Evolutionary conservation across 2,113 vertebrate genomes (phyloP), one percentile per base, ranked within the genome.

Genomic region (Empidonax alnorum): DNA sequence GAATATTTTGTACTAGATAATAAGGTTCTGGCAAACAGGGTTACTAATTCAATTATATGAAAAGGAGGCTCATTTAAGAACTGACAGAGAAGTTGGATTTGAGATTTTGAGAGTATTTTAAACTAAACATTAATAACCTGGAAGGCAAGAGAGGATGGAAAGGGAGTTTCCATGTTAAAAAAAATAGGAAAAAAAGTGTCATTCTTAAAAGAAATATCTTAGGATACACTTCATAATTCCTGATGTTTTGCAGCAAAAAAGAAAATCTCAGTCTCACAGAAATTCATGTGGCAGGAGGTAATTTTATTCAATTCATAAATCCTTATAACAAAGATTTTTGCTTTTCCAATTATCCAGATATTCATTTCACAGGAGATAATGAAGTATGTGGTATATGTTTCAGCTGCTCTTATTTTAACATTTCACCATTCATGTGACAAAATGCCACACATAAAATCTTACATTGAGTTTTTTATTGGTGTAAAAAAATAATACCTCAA

Each of bases 291-390:
- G 84, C 78, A 93, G 79, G 90, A 97, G 87, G 67, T 80, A 97
- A 95, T 96, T 97, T 97, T 97, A 96, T 97, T 89, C 82, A 96
- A 96, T 94, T 95, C 94, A 94, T 97, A 97, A 98, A 97, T 96
- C 82, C 47, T 75, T 89, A 69, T 62, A 90, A 87, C 74, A 96
- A 88, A n/a, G 8, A 84, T 88, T 97, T 96, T 93, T 96, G 77
- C 95, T 92, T 96, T 95, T 90, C 82, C 91, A 97, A 96, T 97
- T 97, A 97, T 93, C 84, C 77, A 95, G 90, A 94, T 97, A 97
- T 93, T 92, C 90, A 86, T 97, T 97, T 86, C 80, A 84, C 21
- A 33, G 59, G 85, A 87, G 67, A 94, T 96, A 96, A 95, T 94
- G 95, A 92, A 73, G 17, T 91, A 61, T 65, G 72, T 81, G 67